A percentile compares a stretch with the other conserved stretches of the same genome.
Evolutionary conservation across 2,888 invertebrate species (phyloP).

Genomic region (Zeuzera pyrina): DNA sequence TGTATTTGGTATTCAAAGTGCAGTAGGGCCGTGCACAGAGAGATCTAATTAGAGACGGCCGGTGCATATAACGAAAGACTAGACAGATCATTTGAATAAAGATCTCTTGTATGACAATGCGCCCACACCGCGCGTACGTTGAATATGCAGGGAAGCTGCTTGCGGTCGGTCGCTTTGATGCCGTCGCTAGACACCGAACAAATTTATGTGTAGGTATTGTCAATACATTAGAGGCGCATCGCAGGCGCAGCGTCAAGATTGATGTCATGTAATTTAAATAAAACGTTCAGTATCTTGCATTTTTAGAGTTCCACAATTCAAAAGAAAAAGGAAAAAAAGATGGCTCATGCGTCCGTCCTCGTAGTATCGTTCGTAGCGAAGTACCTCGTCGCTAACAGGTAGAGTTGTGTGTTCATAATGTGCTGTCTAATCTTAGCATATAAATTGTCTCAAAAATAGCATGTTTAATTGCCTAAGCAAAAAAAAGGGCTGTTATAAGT

Average conservation of each 20-base stretch:
- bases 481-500: too few relatives aligned
- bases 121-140: slow-evolving; percentile 10
- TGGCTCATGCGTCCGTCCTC: slow-evolving; percentile 43
- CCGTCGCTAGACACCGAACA: slow-evolving; percentile 36
- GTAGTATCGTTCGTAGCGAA: slow-evolving; percentile 23
- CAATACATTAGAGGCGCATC: slow-evolving; percentile 47
- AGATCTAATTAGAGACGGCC: not conserved
- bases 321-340: too few relatives aligned
- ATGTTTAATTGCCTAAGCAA: not conserved
- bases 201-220: slow-evolving; percentile 50
- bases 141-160: slow-evolving; percentile 16
- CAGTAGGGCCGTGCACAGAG: not conserved
- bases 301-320: too few relatives aligned
- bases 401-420: not conserved
- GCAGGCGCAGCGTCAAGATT: slow-evolving; percentile 29
- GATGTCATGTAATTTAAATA: slow-evolving; percentile 36
- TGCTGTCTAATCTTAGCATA: not conserved
- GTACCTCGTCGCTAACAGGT: not conserved
- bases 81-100: not conserved
- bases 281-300: too few relatives aligned
- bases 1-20: too few relatives aligned
- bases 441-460: not conserved
- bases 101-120: slow-evolving; percentile 4
- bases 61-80: not conserved
- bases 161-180: slow-evolving; percentile 24